Conservation (phyloP, 2,113 vertebrate species). For the Rhadina sibilatrix region DNA sequence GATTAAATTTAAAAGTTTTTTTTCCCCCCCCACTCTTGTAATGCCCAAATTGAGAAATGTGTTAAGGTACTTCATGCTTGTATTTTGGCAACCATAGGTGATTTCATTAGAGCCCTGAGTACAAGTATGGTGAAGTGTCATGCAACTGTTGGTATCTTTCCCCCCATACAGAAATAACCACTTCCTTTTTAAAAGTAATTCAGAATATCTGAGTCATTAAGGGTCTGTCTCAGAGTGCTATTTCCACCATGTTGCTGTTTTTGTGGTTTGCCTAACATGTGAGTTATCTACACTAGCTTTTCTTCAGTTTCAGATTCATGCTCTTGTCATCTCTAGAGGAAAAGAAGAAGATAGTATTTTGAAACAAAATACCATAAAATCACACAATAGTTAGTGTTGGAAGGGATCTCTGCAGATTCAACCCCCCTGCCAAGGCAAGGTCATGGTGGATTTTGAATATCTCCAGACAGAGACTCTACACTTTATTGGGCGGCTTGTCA, state of each 20-base stretch:
- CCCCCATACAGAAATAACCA: background rate
- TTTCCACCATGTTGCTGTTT: background rate
- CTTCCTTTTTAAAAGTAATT: constrained; percentile 39
- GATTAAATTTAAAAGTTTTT: background rate
- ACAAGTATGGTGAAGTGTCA: background rate
- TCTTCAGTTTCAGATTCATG: background rate
- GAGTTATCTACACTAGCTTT: background rate
- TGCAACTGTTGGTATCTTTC: background rate
- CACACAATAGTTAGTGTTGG: background rate
- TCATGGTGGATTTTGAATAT: background rate
- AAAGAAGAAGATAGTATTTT: background rate
- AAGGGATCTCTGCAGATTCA: background rate
- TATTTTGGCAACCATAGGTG: background rate
- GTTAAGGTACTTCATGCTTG: background rate
- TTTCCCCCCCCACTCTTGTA: background rate
- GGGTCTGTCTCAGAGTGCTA: background rate
- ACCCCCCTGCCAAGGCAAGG: background rate
- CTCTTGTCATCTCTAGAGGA: background rate
- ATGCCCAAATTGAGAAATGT: background rate
- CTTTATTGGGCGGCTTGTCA: background rate
- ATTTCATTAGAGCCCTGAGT: background rate
- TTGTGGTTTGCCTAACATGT: background rate
- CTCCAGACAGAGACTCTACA: background rate
- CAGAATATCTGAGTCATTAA: constrained; percentile 41
- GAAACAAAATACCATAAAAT: background rate